Evolutionary conservation across 2,113 vertebrate species (phyloP), one percentile per base, ranked within the genome.

Genomic region (Crotophaga sulcirostris): DNA sequence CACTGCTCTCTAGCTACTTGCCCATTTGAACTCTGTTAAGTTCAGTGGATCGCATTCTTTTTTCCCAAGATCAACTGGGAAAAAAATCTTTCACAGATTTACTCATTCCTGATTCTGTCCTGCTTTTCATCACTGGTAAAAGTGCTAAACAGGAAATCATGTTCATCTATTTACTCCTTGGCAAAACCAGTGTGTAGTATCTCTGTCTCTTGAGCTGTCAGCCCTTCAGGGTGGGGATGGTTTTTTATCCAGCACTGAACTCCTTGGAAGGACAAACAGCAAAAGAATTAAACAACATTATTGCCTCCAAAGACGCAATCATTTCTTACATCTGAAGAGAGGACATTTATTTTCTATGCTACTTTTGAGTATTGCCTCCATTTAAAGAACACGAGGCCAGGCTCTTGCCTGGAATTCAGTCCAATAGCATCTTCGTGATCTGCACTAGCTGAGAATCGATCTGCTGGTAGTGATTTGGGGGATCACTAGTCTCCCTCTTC

Each of bases 241-340:
- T 16, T 92, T 86, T 64, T 92, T 45, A 80, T 28, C 28, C 56
- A 86, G 83, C 52, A 81, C 83, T 54, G 38, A 84, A 77, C 34
- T 77, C 72, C 52, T 81, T 90, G 92, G 29, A 72, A 93, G 79
- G 59, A 67, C 60, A 75, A 10, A 0, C 1, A 87, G 36, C 25
- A 64, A 72, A 84, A 82, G 56, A 79, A 87, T 75, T 78, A 67
- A 94, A 88, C 34, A 73, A 15, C 31, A 36, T 51, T 69, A 55
- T 51, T 21, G 44, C 25, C 19, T 73, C 17, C 44, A 63, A 88
- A 72, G 40, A 10, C 34, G 16, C 26, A 59, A 63, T 36, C 12
- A 52, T 60, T 62, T 51, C 24, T 72, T 88, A n/a, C 20, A 25
- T 33, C 52, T 78, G 38, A 81, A 86, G 62, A 64, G 68, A 78